Conservation (phyloP, 64 coral and sea anemone species). For the Montipora cactus region DNA sequence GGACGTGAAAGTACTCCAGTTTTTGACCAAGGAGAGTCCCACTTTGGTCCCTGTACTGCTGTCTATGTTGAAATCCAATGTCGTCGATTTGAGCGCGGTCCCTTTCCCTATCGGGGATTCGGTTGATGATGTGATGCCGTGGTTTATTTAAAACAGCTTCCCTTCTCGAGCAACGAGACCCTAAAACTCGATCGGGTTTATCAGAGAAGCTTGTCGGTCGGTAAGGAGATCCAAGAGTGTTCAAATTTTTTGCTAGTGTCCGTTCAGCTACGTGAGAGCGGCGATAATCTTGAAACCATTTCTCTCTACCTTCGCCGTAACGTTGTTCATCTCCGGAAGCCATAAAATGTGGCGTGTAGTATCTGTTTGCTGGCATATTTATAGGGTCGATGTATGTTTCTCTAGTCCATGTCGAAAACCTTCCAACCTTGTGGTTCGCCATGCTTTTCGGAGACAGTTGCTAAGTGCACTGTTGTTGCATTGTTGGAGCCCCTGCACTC, state of each 20-base stretch:
- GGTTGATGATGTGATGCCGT: constrained; percentile 78
- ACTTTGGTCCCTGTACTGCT: constrained; percentile 91
- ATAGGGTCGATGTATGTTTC: constrained; percentile 86
- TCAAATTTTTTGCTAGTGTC: constrained; percentile 72
- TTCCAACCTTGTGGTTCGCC: constrained; percentile 56
- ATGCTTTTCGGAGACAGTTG: constrained; percentile 9
- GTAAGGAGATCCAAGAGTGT: constrained; percentile 71
- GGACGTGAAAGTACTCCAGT: constrained; percentile 92
- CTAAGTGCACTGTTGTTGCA: background rate
- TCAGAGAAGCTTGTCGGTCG: constrained; percentile 90
- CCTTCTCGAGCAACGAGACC: constrained; percentile 62
- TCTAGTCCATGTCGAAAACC: constrained; percentile 80
- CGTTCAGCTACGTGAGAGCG: constrained; percentile 76
- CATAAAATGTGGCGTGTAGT: constrained; percentile 82
- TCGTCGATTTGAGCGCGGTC: constrained; percentile 78
- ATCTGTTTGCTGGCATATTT: constrained; percentile 75
- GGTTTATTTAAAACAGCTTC: constrained; percentile 88
- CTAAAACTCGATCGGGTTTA: constrained; percentile 93
- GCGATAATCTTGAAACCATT: constrained; percentile 98
- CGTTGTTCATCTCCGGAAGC: constrained; percentile 51
- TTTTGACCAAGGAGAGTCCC: constrained; percentile 74
- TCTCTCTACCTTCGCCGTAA: constrained; percentile 77
- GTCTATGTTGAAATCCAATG: constrained; percentile 77
- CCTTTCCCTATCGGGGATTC: constrained; percentile 90
- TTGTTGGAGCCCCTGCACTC: too few species aligned